Base-by-base conservation (phyloP, 2,797 vertebrate genomes). In the Nannoperca australis region DNA sequence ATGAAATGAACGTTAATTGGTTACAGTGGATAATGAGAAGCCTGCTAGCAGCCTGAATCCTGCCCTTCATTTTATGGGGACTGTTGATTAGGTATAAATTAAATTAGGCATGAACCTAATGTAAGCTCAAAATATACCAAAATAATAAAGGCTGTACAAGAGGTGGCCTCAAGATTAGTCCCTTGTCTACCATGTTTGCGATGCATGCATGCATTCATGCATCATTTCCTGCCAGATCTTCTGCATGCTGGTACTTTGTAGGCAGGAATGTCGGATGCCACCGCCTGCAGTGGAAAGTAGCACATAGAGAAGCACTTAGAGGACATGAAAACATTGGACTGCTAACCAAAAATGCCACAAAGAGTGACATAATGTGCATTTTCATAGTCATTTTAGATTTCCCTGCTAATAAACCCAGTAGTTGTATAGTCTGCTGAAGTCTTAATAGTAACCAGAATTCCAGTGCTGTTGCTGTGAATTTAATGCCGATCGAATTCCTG, bases 401-500 rank as follows among this genome's bases (percentile, higher is more conserved):
- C 17, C 1, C 1, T 7, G 50, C 34, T 15, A 38, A 38, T 38
- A 38, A 15, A 49, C 10, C 0, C 10, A 0, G 42, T 5, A 32
- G 56, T 50, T 38, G 11, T n/a, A 14, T 4, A 40, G 44, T 11
- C 42, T 8, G 24, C 36, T 22, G 24, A 58, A 70, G 30, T 62
- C 63, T 27, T 62, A 81, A 63, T 65, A 71, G 54, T 44, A 53
- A 75, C 7, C 69, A 47, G 40, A 76, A 65, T 76, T 54, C 32
- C n/a, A 45, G 58, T 18, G 51, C 47, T 58, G 70, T 67, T 77
- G 22, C 63, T 77, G 77, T 62, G 22, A 73, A 61, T 82, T 50
- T 36, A 40, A 80, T 51, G 38, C 53, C 30, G 74, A 73, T 79
- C 59, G 61, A 38, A 82, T 87, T 84, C 67, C 70, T 77, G 78